Evolutionary conservation across 1,140 invertebrate species (phyloP), one percentile per base, ranked within the genome.

Genomic region (Procambarus virginalis): DNA sequence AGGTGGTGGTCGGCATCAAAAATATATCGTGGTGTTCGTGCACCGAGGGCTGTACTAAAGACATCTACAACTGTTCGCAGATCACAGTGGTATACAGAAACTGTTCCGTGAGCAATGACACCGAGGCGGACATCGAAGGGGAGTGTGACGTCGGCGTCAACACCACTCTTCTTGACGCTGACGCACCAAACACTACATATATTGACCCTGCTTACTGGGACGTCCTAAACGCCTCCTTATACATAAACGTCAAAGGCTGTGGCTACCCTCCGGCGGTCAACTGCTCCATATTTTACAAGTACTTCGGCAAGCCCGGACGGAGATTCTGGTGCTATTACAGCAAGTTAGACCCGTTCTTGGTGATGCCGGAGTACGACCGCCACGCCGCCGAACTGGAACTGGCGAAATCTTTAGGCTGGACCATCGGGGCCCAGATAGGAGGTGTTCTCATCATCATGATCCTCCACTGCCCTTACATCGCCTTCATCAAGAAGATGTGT

Each of bases 21-120:
- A 97, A 97, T 93, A 98, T 97, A 77, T 96, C 96, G 1, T 98
- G 97, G 97, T 96, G 97, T 60, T 97, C 97, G 73, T 98, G 97
- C 93, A 95, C 97, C 90, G 97, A 98, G 94, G 97, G 97, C 91
- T 97, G 97, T 93, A 97, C 97, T 5, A 96, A 95, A 22, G 95
- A 95, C 8, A 94, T 95, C 6, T 94, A 95, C 68, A 94, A 95
- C 73, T 96, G 96, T 92, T 95, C 95, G 91, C 95, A 97, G 93
- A 96, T 97, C 84, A 95, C 95, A 91, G 96, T 97, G 77, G 97
- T 96, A 93, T 97, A 97, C 92, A 95, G 95, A 86, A 94, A 86
- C 80, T 91, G 79, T 70, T 12, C 20, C 12, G 60, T 73, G 45
- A n/a, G 20, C 12, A 84, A 84, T n/a, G 76, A 77, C 14, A 58